Conservation (phyloP, 2,113 vertebrate genomes). For the Pycnonotus jocosus region DNA sequence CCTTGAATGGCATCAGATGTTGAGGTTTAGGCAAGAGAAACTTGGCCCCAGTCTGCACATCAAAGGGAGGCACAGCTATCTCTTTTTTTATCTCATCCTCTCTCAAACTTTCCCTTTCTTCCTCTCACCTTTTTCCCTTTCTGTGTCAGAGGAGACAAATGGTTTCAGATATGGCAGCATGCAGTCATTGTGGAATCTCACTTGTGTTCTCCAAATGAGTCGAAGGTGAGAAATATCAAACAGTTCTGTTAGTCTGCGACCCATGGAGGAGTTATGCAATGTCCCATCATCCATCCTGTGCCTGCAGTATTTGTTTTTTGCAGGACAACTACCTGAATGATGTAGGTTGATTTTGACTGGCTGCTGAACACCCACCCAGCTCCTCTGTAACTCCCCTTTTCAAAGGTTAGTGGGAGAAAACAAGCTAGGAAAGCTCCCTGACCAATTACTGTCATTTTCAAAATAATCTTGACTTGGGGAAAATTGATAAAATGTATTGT, state of each 20-base stretch:
- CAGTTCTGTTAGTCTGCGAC: not conserved
- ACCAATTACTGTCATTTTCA: not conserved
- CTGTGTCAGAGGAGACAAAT: not conserved
- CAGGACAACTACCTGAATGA: not conserved
- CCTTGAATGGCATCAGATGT: not conserved
- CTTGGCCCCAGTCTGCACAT: fast-evolving
- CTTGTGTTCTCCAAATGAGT: not conserved
- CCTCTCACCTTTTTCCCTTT: not conserved
- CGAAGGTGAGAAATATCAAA: not conserved
- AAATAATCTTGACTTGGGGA: not conserved
- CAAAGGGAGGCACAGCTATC: not conserved
- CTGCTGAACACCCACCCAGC: not conserved
- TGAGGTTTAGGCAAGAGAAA: not conserved
- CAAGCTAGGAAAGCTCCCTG: not conserved
- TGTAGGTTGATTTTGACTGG: not conserved
- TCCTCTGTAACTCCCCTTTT: not conserved
- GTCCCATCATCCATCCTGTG: not conserved
- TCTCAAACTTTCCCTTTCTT: not conserved
- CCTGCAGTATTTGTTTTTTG: not conserved
- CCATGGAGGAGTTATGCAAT: not conserved
- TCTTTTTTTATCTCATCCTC: not conserved
- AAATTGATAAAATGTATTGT: not conserved
- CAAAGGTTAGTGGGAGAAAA: not conserved
- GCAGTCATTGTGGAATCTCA: not conserved
- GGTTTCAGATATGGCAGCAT: not conserved